Percentiles rank a stretch among this genome's conserved stretches.
Evolutionary conservation across 2,113 vertebrate species (phyloP).

Genomic region (Candoia aspera): DNA sequence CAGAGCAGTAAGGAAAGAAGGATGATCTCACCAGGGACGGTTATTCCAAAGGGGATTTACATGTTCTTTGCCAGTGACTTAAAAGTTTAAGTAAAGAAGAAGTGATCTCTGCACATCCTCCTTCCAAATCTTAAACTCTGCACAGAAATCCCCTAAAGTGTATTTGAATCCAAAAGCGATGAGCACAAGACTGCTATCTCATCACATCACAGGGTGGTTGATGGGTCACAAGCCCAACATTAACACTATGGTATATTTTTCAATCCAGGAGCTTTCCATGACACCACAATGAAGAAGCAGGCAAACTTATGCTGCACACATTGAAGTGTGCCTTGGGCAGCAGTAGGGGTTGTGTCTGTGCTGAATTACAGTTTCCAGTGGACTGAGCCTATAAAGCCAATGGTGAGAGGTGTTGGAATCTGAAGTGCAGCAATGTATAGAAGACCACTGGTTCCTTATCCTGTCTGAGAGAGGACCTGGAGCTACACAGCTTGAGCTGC

Average conservation of each 20-base stretch:
- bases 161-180: neutral
- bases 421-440: neutral
- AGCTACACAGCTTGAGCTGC: neutral
- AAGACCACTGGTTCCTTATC: neutral
- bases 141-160: conserved; percentile 14
- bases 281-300: neutral
- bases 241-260: neutral
- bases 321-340: neutral
- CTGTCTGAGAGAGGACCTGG: neutral
- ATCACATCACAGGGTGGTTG: neutral
- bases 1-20: neutral
- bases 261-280: neutral
- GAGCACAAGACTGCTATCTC: neutral
- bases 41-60: neutral
- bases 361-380: neutral
- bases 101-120: neutral
- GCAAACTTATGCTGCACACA: neutral
- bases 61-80: neutral
- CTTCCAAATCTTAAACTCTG: neutral
- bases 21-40: neutral
- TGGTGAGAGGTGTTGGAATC: neutral
- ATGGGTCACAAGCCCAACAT: neutral
- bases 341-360: neutral
- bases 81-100: neutral
- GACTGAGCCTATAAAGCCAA: neutral